Conservation (phyloP, 1,140 invertebrate genomes). For the Himalopsyche phryganea region DNA sequence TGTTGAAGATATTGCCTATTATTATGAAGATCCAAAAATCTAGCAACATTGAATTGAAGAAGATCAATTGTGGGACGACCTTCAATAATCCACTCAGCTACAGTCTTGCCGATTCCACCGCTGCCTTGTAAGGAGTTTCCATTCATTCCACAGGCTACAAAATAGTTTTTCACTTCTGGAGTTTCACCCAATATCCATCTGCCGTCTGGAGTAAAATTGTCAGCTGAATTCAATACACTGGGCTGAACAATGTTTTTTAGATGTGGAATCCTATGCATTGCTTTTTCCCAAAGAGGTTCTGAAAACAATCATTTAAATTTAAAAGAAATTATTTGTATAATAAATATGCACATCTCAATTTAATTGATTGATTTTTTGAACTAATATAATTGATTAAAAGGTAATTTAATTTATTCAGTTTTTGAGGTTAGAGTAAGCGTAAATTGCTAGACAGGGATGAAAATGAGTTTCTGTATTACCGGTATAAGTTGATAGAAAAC, state of each 20-base stretch:
- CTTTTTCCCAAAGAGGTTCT: slow-evolving; percentile 58
- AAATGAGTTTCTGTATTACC: no score
- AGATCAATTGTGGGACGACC: slow-evolving; percentile 63
- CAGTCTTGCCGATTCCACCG: slow-evolving; percentile 72
- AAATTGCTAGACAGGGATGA: no score
- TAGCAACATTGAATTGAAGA: slow-evolving; percentile 64
- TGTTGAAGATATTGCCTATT: slow-evolving; percentile 73
- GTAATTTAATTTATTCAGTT: no score
- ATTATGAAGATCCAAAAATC: slow-evolving; percentile 80
- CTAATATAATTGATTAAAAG: no score
- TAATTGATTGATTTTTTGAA: no score
- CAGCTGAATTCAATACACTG: slow-evolving; percentile 64
- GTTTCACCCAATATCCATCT: slow-evolving; percentile 69
- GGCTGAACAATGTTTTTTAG: slow-evolving; percentile 56
- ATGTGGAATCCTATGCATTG: slow-evolving; percentile 63
- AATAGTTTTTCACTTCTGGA: slow-evolving; percentile 75
- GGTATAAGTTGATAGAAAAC: no score
- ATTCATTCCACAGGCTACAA: slow-evolving; percentile 73
- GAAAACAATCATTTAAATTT: slow-evolving; percentile 20
- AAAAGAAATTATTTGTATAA: background rate
- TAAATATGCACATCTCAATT: no score
- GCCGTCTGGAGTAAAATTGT: slow-evolving; percentile 76
- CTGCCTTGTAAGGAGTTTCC: slow-evolving; percentile 63
- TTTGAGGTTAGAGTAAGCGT: no score
- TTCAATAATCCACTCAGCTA: slow-evolving; percentile 73